Percentiles rank a stretch among this genome's conserved stretches.
Evolutionary conservation across 2,888 invertebrate genomes (phyloP).

Genomic region (Formica aserva): DNA sequence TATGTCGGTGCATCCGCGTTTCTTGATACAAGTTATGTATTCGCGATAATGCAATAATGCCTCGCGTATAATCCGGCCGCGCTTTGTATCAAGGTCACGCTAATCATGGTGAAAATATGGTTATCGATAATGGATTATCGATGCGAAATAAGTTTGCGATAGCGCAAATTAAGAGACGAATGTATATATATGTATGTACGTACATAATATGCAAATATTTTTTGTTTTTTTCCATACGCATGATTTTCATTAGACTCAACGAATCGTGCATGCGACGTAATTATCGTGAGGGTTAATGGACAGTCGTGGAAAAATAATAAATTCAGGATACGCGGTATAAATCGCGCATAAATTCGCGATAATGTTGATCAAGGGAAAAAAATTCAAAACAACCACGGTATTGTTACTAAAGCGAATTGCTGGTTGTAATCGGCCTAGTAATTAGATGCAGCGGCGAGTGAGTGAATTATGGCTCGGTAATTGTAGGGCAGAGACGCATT

Average conservation of each 20-base stretch:
- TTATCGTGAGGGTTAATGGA: conserved; percentile 3
- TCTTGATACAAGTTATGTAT: conserved; percentile 65
- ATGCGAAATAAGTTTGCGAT: not conserved
- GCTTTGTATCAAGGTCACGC: conserved; percentile 9
- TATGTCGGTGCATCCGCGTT: conserved; percentile 75
- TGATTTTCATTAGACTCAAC: not conserved
- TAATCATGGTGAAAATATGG: not conserved
- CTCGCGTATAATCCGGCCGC: conserved; percentile 50
- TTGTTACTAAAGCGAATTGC: conserved; percentile 47
- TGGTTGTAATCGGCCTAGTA: conserved; percentile 38
- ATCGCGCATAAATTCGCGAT: conserved; percentile 17
- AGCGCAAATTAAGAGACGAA: not conserved
- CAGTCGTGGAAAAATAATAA: conserved; percentile 7
- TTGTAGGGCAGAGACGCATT: conserved; percentile 38
- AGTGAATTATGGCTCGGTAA: conserved; percentile 44
- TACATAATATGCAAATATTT: not conserved
- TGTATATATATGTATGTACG: not conserved
- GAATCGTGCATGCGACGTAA: not conserved
- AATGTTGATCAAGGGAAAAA: conserved; percentile 4
- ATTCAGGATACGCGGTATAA: not conserved
- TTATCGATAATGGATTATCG: conserved; percentile 5
- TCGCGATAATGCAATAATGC: conserved; percentile 71
- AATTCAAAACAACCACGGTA: conserved; percentile 14
- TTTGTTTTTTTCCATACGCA: not conserved
- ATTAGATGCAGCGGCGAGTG: conserved; percentile 45